Conservation (phyloP, 2,113 vertebrate species). For the Nansenia antarctica region DNA sequence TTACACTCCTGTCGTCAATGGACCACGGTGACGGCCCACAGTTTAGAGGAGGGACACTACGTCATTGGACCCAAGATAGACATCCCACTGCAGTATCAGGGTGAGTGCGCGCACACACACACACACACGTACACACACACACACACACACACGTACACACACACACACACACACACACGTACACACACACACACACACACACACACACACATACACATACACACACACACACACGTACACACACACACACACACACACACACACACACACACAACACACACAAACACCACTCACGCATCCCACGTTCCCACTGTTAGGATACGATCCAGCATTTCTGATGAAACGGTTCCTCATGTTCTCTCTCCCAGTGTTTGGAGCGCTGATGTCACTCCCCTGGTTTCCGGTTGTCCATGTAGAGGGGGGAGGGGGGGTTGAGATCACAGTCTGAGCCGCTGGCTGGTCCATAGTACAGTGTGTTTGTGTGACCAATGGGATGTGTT, state of each 20-base stretch:
- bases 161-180: background rate
- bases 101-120: slow-evolving; percentile 63
- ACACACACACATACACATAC: background rate
- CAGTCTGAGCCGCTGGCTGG: slow-evolving; percentile 3
- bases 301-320: background rate
- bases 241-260: background rate
- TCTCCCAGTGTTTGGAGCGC: slow-evolving; percentile 58
- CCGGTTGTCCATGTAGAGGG: background rate
- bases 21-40: slow-evolving; percentile 96
- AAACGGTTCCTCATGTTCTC: slow-evolving; percentile 69
- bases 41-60: slow-evolving; percentile 95
- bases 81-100: slow-evolving; percentile 96
- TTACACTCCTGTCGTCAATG: slow-evolving; percentile 96
- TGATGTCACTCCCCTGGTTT: slow-evolving; percentile 70
- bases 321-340: slow-evolving; percentile 50
- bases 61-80: slow-evolving; percentile 97
- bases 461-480: too few species aligned
- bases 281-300: background rate
- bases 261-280: too few species aligned
- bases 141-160: background rate
- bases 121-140: slow-evolving; percentile 1
- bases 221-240: background rate
- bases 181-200: background rate
- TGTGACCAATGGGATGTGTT: too few species aligned
- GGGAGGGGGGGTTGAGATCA: slow-evolving; percentile 40